Conservation (phyloP, 1,140 invertebrate genomes). For the Cydia fagiglandana region DNA sequence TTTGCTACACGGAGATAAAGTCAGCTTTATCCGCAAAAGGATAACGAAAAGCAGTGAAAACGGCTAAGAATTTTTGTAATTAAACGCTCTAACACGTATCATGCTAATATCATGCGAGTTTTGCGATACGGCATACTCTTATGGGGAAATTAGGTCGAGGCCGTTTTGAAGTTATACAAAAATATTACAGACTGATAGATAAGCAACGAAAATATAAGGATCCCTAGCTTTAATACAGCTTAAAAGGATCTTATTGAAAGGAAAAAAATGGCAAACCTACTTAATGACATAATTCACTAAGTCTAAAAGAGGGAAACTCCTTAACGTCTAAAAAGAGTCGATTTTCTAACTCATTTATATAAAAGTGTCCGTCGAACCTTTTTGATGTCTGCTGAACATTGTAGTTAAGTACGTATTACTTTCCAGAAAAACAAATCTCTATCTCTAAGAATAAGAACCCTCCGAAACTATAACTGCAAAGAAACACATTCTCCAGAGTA, state of each 20-base stretch:
- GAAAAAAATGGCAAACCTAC: background rate
- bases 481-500: background rate
- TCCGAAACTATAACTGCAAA: background rate
- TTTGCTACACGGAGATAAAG: background rate
- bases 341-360: conserved; percentile 5
- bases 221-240: background rate
- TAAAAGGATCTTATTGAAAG: background rate
- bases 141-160: no score
- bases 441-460: background rate
- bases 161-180: no score
- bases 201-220: no score
- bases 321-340: background rate
- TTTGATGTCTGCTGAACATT: background rate
- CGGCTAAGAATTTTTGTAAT: no score
- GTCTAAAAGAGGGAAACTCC: background rate
- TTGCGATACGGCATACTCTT: no score
- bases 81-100: no score
- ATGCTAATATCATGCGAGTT: no score
- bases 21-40: background rate
- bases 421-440: background rate
- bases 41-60: no score
- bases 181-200: no score
- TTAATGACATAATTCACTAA: background rate
- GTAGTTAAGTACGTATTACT: background rate
- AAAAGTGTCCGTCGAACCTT: conserved; percentile 7